Conservation (phyloP, 2,888 invertebrate species). For the Aelia acuminata region DNA sequence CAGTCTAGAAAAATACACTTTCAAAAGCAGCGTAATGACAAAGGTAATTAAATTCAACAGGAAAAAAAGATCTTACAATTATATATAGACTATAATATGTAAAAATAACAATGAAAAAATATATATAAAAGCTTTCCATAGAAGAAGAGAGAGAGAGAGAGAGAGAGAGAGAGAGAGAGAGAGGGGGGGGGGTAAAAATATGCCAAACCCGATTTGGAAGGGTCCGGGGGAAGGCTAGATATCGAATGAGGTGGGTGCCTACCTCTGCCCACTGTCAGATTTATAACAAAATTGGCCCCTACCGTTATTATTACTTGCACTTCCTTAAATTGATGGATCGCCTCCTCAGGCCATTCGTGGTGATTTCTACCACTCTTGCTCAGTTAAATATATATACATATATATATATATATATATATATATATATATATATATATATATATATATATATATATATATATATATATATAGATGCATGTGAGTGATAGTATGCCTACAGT, state of each 20-base stretch:
- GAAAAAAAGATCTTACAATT: too few species aligned
- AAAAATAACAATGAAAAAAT: not conserved
- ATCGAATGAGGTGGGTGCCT: constrained; percentile 31
- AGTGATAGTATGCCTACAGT: not conserved
- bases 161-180: too few species aligned
- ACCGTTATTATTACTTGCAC: constrained; percentile 34
- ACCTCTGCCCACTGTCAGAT: constrained; percentile 29
- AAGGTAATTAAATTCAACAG: too few species aligned
- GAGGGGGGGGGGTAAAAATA: constrained; percentile 32
- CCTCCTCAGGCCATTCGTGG: not conserved
- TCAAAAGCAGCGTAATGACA: too few species aligned
- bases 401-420: not conserved
- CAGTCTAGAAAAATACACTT: too few species aligned
- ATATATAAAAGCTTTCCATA: not conserved
- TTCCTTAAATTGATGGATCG: constrained; percentile 37
- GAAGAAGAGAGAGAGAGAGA: not conserved
- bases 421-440: constrained; percentile 14
- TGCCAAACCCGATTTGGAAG: constrained; percentile 21
- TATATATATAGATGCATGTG: too few species aligned
- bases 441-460: constrained; percentile 14
- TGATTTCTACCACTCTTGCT: not conserved
- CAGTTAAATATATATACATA: not conserved
- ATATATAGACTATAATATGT: too few species aligned
- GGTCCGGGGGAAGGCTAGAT: not conserved
- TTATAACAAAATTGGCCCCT: constrained; percentile 34